A percentile compares a stretch with the other conserved stretches of the same genome.
Conservation (phyloP, 1,140 invertebrate species). For the Drosophila sechellia region DNA sequence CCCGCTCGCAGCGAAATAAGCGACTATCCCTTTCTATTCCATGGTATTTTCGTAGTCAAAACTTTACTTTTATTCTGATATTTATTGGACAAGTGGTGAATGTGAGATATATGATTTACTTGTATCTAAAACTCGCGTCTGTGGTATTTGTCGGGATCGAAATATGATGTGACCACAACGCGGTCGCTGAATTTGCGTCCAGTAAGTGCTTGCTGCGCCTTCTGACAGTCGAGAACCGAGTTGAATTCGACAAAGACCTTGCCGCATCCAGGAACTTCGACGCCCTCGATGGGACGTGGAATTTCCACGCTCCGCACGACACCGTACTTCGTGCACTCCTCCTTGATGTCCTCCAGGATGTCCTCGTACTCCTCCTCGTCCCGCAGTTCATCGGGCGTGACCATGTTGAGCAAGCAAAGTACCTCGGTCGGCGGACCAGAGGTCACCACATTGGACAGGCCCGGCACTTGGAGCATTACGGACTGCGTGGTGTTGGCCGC, state of each 20-base stretch:
- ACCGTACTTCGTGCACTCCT: slow-evolving; percentile 99
- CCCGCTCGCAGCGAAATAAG: no score
- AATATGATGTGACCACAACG: slow-evolving; percentile 99
- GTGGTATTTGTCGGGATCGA: slow-evolving; percentile 99
- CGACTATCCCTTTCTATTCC: slow-evolving; percentile 11
- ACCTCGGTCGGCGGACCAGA: slow-evolving; percentile 98
- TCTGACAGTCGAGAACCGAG: slow-evolving; percentile 98
- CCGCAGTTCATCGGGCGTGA: slow-evolving; percentile 97
- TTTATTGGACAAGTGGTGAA: slow-evolving; percentile 71
- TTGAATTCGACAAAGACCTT: slow-evolving; percentile 99
- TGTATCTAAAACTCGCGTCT: slow-evolving; percentile 96
- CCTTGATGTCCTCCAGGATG: slow-evolving; percentile 98
- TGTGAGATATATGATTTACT: slow-evolving; percentile 71
- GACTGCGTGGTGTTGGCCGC: slow-evolving; percentile 90
- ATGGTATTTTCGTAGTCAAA: slow-evolving; percentile 3
- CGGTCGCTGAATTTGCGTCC: slow-evolving; percentile 99
- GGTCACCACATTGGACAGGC: slow-evolving; percentile 92
- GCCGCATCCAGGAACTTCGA: slow-evolving; percentile 99
- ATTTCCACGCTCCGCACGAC: slow-evolving; percentile 98
- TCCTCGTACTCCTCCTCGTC: slow-evolving; percentile 99
- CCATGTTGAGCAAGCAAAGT: slow-evolving; percentile 99
- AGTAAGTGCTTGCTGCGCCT: slow-evolving; percentile 98
- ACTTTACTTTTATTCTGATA: slow-evolving; percentile 60
- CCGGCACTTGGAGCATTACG: slow-evolving; percentile 93
- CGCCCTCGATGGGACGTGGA: slow-evolving; percentile 97